Evolutionary conservation across 2,113 vertebrate genomes (phyloP), one percentile per base, ranked within the genome.

Genomic region (Chionis minor): DNA sequence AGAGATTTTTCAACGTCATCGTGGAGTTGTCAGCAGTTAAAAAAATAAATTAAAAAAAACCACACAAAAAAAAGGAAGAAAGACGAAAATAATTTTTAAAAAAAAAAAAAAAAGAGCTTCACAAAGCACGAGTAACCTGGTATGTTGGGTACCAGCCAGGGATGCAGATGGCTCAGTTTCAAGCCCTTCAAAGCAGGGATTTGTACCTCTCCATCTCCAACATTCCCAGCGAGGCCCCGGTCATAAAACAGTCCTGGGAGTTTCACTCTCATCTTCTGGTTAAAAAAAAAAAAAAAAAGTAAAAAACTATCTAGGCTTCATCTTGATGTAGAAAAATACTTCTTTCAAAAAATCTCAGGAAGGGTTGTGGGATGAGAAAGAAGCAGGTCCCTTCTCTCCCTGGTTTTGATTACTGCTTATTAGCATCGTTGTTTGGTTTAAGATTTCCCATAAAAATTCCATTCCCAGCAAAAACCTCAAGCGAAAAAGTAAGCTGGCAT

Each of bases 371-470:
- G 83, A 55, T 81, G 83, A 67, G 72, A 91, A 96, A 61, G 45
- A 33, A 91, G 55, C 70, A 79, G 35, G 88, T 89, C 82, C 59
- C 42, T 86, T 94, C 80, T 51, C 73, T 84, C 51, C n/a, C 89
- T 91, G 91, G 18, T 95, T 92, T 62, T 63, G 77, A 94, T 95
- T 96, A 96, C 28, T 89, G 83, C 52, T 96, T 70, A 91, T 96
- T 96, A 95, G 47, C 86, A 71, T 79, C 81, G n/a, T 56, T 55
- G 56, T 45, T 84, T 81, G 77, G 52, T 87, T 91, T 85, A 82
- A 79, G 49, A 70, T 82, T 95, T 67, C 89, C 84, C 90, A 91
- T 93, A 88, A 96, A 95, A 91, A 94, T 94, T 95, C 90, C 96
- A 56, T 54, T 96, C 74, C 84, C 35, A 8, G 84, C 54, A 69